A percentile compares a stretch with the other conserved stretches of the same genome.
These are phyloP conservation scores for Platypus cylindrus DNA, from an alignment of 2,888 invertebrate genomes.

Conservation along the genomic window DNA sequence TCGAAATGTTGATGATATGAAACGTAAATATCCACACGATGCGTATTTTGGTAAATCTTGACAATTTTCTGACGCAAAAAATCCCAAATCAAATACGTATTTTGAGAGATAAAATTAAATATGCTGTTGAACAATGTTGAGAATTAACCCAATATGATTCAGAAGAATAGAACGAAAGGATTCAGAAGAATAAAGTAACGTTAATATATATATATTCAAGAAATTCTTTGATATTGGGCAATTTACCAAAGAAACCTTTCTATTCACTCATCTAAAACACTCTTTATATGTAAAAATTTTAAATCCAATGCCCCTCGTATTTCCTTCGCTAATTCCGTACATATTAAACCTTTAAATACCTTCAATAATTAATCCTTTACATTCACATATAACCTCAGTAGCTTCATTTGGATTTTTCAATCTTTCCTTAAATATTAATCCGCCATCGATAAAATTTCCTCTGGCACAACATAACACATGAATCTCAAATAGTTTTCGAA, in stretches of 20 bases:
- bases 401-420: constrained; percentile 27
- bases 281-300: background rate
- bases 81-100: too few species aligned
- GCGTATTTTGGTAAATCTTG: constrained; percentile 47
- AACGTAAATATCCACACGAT: constrained; percentile 49
- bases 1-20: constrained; percentile 43
- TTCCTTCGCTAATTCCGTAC: too few species aligned
- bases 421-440: constrained; percentile 28
- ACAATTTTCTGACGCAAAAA: constrained; percentile 39
- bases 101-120: too few species aligned
- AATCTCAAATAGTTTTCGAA: constrained; percentile 46
- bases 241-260: too few species aligned
- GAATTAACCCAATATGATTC: too few species aligned
- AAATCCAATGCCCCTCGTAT: too few species aligned
- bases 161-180: too few species aligned
- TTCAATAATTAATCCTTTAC: constrained; percentile 30
- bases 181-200: too few species aligned
- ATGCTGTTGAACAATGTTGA: too few species aligned
- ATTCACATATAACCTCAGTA: constrained; percentile 32
- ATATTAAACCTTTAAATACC: constrained; percentile 23
- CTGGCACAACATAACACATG: constrained; percentile 47
- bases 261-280: background rate
- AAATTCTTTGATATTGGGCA: too few species aligned
- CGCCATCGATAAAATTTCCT: constrained; percentile 42
- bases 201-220: too few species aligned